Conservation (phyloP, 2,113 vertebrate genomes). For the Tricholaema leucomelas region DNA sequence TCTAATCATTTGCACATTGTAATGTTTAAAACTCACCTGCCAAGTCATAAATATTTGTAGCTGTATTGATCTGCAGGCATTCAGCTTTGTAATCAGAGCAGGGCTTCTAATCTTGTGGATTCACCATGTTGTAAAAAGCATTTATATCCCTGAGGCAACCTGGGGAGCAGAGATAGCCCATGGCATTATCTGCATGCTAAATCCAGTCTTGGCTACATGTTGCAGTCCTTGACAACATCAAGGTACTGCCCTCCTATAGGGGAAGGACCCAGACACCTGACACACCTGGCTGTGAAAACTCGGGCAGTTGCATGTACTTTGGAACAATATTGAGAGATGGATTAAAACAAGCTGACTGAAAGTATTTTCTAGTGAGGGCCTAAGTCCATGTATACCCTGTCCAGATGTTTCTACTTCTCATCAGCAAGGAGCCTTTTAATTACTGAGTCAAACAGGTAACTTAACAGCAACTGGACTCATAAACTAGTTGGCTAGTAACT, state of each 20-base stretch:
- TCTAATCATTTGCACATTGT: conserved; percentile 48
- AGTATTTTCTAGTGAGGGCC: neutral
- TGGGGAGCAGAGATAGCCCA: conserved; percentile 42
- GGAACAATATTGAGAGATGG: neutral
- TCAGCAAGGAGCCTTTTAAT: neutral
- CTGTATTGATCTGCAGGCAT: conserved; percentile 43
- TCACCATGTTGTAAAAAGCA: conserved; percentile 1
- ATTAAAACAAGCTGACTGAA: conserved; percentile 21
- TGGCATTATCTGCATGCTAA: conserved; percentile 28
- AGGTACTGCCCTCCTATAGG: neutral
- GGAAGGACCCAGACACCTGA: neutral
- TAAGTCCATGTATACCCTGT: neutral
- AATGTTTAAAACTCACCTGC: conserved; percentile 40
- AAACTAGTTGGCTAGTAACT: conserved; percentile 36
- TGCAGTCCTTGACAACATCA: neutral
- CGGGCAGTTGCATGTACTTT: neutral
- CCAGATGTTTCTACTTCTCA: conserved; percentile 4
- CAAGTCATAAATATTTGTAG: conserved; percentile 48
- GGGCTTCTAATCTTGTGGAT: conserved; percentile 43
- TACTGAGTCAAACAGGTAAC: conserved; percentile 19
- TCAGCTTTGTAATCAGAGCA: conserved; percentile 53
- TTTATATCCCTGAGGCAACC: conserved; percentile 19
- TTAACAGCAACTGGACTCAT: neutral
- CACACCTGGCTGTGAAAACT: neutral
- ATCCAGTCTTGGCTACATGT: neutral